A percentile compares a stretch with the other conserved stretches of the same genome.
Evolutionary conservation across 2,888 invertebrate species (phyloP).

Genomic region (Elaeidobius kamerunicus): DNA sequence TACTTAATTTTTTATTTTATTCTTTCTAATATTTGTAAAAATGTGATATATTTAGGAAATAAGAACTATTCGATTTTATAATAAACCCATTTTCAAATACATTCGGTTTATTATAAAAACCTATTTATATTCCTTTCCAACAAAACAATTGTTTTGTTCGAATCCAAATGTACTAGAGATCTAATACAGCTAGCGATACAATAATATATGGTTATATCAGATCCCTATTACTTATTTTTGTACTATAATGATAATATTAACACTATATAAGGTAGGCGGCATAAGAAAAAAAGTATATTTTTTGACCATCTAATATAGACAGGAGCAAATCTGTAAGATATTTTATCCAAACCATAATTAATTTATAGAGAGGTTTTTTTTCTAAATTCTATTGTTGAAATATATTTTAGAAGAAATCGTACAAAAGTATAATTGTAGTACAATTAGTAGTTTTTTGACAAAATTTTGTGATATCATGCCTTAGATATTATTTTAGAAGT

Average conservation of each 20-base stretch:
- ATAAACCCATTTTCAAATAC: too few relatives aligned
- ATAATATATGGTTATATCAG: not conserved
- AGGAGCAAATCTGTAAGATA: constrained; percentile 10
- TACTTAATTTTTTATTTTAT: constrained; percentile 27
- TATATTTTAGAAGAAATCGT: constrained; percentile 17
- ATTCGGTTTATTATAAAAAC: not conserved
- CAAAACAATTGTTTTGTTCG: not conserved
- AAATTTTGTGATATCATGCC: constrained; percentile 32
- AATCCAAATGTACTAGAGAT: not conserved
- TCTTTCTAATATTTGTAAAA: constrained; percentile 23
- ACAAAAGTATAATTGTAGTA: constrained; percentile 17
- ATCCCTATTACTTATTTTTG: constrained; percentile 17
- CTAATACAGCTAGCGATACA: not conserved
- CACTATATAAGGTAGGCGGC: not conserved
- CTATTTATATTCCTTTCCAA: not conserved
- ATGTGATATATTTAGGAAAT: constrained; percentile 27
- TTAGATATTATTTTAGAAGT: constrained; percentile 27
- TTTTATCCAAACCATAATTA: constrained; percentile 9
- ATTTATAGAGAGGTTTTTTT: constrained; percentile 4
- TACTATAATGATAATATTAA: constrained; percentile 11
- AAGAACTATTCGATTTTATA: constrained; percentile 7
- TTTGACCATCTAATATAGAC: constrained; percentile 15
- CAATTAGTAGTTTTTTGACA: constrained; percentile 19
- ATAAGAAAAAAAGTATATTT: constrained; percentile 15
- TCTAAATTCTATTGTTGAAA: constrained; percentile 11